phyloP scores from a whole-genome alignment of 2,113 vertebrate species.

The Oceanites oceanicus region DNA sequence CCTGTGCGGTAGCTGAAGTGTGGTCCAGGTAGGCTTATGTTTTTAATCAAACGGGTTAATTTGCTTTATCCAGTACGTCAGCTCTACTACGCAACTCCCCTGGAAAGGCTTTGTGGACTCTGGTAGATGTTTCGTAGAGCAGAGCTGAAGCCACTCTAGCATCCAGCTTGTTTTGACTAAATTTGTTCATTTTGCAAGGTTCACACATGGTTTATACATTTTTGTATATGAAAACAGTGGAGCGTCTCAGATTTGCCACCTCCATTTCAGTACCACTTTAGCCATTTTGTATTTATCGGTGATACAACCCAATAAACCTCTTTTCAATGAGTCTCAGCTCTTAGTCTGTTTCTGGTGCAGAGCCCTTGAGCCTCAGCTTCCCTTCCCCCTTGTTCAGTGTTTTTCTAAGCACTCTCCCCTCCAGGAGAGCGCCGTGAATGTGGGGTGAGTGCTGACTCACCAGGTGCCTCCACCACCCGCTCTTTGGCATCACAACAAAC shows the following conservation, averaged over 20 bases:
- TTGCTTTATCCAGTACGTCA: background rate
- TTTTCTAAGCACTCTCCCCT: background rate
- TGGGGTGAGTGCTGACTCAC: background rate
- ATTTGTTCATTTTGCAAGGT: background rate
- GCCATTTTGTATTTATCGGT: constrained; percentile 37
- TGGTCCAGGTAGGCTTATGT: background rate
- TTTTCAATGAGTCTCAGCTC: background rate
- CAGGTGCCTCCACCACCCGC: background rate
- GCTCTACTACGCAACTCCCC: background rate
- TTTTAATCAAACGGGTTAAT: background rate
- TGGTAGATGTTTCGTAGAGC: background rate
- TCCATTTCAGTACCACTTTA: background rate
- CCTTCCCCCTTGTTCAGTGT: fast-evolving
- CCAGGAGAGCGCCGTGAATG: fast-evolving
- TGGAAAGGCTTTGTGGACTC: background rate
- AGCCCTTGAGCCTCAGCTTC: background rate
- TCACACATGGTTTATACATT: background rate
- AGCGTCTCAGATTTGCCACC: background rate
- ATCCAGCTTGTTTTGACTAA: background rate
- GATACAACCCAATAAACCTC: constrained; percentile 65
- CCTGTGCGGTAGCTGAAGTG: background rate
- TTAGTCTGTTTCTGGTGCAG: background rate
- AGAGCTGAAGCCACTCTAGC: background rate
- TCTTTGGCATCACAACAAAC: fast-evolving
- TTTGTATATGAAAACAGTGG: background rate